Percentiles rank a stretch among this genome's conserved stretches.
Evolutionary conservation across 2,888 invertebrate species (phyloP).

Genomic region (Tipula unca): DNA sequence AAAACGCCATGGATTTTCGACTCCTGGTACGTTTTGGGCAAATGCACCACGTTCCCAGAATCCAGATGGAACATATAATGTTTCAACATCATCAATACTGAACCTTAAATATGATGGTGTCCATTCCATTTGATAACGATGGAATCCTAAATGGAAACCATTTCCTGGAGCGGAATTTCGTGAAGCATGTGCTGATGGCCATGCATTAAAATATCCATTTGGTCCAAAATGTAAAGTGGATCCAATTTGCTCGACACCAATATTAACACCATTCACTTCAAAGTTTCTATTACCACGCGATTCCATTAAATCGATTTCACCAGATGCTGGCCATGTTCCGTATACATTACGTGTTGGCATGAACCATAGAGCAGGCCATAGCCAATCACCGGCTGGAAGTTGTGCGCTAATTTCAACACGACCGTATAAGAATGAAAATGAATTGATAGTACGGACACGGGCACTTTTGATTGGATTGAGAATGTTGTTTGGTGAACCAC

Average conservation of each 20-base stretch:
- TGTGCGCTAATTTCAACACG: constrained; percentile 55
- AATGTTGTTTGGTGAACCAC: constrained; percentile 44
- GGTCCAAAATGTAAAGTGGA: constrained; percentile 63
- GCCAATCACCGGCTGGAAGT: constrained; percentile 63
- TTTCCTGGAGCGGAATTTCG: constrained; percentile 23
- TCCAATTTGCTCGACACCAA: constrained; percentile 50
- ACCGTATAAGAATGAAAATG: constrained; percentile 59
- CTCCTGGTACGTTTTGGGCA: constrained; percentile 39
- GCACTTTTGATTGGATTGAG: constrained; percentile 61
- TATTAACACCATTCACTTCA: constrained; percentile 43
- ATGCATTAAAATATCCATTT: constrained; percentile 44
- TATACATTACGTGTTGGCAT: constrained; percentile 55
- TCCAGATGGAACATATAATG: constrained; percentile 46
- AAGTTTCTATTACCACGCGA: constrained; percentile 53
- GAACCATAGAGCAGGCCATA: constrained; percentile 56
- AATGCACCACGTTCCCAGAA: constrained; percentile 60
- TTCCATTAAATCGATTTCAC: constrained; percentile 63
- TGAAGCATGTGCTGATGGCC: background rate
- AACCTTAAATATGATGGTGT: constrained; percentile 40
- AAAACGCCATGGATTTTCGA: constrained; percentile 50
- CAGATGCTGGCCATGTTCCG: constrained; percentile 61
- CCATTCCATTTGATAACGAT: constrained; percentile 59
- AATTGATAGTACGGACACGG: constrained; percentile 50
- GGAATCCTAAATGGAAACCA: constrained; percentile 51
- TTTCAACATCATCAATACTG: constrained; percentile 44